These are phyloP conservation scores for Campopleginae sp. DNA, from an alignment of 2,888 invertebrate genomes.

Conservation along the genomic window DNA sequence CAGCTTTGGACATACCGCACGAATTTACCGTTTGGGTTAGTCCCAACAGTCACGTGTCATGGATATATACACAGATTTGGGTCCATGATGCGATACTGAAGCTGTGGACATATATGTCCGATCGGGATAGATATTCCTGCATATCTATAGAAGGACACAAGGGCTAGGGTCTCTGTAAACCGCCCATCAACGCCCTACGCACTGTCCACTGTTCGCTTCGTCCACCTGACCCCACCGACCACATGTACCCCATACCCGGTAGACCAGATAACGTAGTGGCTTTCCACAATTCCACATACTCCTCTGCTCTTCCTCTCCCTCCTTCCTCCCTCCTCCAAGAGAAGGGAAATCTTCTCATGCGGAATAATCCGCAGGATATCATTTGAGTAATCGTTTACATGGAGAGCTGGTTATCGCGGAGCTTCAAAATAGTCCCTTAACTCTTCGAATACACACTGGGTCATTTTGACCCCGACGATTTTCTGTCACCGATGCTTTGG, in stretches of 20 bases:
- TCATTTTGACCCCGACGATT: no score
- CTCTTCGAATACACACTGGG: no score
- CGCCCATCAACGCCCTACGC: conserved; percentile 59
- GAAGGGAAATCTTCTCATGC: conserved; percentile 36
- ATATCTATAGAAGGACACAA: conserved; percentile 1
- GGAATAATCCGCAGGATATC: conserved; percentile 64
- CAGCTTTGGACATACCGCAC: conserved; percentile 40
- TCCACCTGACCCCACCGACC: conserved; percentile 44
- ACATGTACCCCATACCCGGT: conserved; percentile 58
- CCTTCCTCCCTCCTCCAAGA: neutral
- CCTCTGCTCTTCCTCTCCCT: neutral
- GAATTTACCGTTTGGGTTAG: conserved; percentile 44
- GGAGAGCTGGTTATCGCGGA: conserved; percentile 8
- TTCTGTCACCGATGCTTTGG: no score
- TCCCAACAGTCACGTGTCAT: conserved; percentile 45
- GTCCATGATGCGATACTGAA: conserved; percentile 35
- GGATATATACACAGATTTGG: conserved; percentile 45
- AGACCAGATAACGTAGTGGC: conserved; percentile 69
- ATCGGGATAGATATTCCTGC: neutral
- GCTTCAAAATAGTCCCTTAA: conserved; percentile 15
- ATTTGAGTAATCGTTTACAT: conserved; percentile 57
- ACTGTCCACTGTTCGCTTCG: conserved; percentile 40
- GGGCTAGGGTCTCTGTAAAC: conserved; percentile 33
- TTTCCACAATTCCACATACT: conserved; percentile 61
- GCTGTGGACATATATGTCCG: neutral